Evolutionary conservation across 2,113 vertebrate genomes (phyloP).

Genomic region (Noctilio leporinus): DNA sequence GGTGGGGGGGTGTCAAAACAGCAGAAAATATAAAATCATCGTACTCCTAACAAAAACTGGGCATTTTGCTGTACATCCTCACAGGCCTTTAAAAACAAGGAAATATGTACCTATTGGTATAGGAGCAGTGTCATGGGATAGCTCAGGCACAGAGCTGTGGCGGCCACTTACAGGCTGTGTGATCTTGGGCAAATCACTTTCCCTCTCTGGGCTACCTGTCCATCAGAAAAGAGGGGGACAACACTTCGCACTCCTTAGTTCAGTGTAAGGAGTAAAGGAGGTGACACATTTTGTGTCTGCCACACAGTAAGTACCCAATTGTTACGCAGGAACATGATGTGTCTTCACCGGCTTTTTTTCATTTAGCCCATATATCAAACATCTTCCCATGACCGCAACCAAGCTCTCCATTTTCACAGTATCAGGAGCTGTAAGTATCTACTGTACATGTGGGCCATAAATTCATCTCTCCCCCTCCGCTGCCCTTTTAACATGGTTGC

Average conservation of each 20-base stretch:
- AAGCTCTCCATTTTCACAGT: background rate
- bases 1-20: no score
- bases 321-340: fast-evolving
- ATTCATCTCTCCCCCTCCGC: background rate
- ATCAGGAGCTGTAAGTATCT: background rate
- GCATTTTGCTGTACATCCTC: background rate
- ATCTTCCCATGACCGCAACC: background rate
- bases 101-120: fast-evolving
- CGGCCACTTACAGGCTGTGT: background rate
- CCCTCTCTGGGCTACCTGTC: background rate
- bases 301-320: background rate
- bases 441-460: fast-evolving
- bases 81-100: background rate
- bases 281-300: background rate
- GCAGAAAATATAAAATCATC: background rate
- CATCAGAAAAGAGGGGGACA: background rate
- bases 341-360: background rate
- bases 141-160: background rate
- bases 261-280: background rate
- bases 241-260: background rate
- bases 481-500: background rate
- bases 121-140: background rate
- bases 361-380: background rate
- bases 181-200: background rate
- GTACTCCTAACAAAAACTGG: background rate